Percentiles rank a stretch among this genome's conserved stretches.
Conservation (phyloP, 2,797 vertebrate species). For the Acridotheres tristis region DNA sequence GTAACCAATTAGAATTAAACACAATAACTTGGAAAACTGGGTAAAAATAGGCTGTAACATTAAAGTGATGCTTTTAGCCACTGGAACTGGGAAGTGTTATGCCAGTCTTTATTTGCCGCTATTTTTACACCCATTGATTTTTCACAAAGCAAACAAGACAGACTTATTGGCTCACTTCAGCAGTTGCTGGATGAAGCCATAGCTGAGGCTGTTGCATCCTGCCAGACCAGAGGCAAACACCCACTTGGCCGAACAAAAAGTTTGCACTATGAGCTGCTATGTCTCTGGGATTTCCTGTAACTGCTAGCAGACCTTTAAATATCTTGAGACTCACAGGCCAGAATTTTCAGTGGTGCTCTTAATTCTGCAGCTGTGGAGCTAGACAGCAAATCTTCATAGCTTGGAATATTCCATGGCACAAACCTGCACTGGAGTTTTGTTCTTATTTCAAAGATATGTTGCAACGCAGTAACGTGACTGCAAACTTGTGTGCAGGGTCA, state of each 20-base stretch:
- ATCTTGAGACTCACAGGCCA: not conserved
- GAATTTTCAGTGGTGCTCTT: not conserved
- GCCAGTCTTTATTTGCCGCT: not conserved
- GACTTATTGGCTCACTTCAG: not conserved
- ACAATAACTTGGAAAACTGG: not conserved
- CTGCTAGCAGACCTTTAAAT: not conserved
- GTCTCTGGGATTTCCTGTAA: not conserved
- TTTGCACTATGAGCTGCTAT: rapidly evolving
- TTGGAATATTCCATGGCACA: not conserved
- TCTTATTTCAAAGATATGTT: not conserved
- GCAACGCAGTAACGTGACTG: not conserved
- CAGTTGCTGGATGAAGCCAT: not conserved
- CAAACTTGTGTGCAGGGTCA: not conserved
- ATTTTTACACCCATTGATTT: not conserved
- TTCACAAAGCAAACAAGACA: not conserved
- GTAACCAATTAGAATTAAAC: not conserved
- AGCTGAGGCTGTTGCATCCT: not conserved
- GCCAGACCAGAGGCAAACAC: not conserved
- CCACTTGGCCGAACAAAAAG: not conserved
- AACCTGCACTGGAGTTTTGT: not conserved
- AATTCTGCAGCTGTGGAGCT: not conserved
- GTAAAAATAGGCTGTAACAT: not conserved
- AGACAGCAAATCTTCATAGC: not conserved
- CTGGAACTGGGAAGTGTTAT: not conserved
- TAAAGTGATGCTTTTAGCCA: not conserved